Evolutionary conservation across 2,888 invertebrate species (phyloP).

Genomic region (Cybosia mesomella): DNA sequence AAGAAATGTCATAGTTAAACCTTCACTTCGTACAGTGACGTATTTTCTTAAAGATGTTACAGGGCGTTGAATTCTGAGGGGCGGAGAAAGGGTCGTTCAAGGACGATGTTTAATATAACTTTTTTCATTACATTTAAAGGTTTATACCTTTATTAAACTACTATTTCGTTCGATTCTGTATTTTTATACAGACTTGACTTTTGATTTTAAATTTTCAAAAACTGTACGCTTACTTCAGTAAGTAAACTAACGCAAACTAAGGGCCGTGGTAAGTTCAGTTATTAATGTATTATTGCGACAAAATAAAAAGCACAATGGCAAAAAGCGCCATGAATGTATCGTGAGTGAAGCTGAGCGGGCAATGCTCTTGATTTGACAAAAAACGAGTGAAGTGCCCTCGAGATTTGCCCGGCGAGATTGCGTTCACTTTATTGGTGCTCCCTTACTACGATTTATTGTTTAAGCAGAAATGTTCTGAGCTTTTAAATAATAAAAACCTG

Average conservation of each 20-base stretch:
- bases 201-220: not conserved
- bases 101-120: not conserved
- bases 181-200: not conserved
- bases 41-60: conserved; percentile 1
- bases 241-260: too few relatives aligned
- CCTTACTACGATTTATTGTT: conserved; percentile 57
- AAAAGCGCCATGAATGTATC: conserved; percentile 52
- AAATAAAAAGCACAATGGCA: conserved; percentile 39
- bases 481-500: conserved; percentile 31
- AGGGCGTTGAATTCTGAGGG: not conserved
- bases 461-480: conserved; percentile 42
- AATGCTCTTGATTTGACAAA: conserved; percentile 68
- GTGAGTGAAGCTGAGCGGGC: conserved; percentile 44
- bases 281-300: conserved; percentile 5
- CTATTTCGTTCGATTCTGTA: not conserved
- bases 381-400: conserved; percentile 66
- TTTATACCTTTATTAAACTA: not conserved
- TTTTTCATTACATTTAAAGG: conserved; percentile 8
- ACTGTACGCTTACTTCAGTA: too few relatives aligned
- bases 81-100: not conserved
- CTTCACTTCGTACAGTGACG: not conserved
- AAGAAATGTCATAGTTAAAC: not conserved
- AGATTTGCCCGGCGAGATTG: conserved; percentile 65
- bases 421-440: conserved; percentile 59
- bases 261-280: conserved; percentile 4